Evolutionary conservation across 2,888 invertebrate genomes (phyloP), one percentile per base, ranked within the genome.

Genomic region (Lingula anatina): DNA sequence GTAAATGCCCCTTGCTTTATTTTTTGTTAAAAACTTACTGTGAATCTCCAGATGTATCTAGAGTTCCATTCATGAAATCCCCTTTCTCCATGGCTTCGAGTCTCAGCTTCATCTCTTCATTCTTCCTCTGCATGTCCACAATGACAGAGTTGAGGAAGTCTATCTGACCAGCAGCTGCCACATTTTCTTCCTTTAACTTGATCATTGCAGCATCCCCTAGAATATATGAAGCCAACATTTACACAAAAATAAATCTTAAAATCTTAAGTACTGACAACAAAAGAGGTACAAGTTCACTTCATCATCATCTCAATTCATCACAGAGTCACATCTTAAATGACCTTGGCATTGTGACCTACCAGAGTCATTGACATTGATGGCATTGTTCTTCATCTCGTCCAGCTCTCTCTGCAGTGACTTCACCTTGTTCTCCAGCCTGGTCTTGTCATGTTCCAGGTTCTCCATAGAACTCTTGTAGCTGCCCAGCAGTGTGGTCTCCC

Each of bases 131-230:
- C 86, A 95, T 89, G 70, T 95, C 95, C 26, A 91, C 92, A 64
- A 97, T 96, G 61, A 97, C 93, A 7, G 94, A 90, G 80, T 97
- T 95, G 27, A 97, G 82, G 79, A 97, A 96, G 64, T 88, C 87
- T 24, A 80, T 69, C 75, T 80, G 65, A 40, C 57, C 53, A 20
- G 59, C 47, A n/a, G 57, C 55, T 9, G 55, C 37, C 18, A 59
- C 56, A 37, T 59, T 62, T n/a, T 68, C 69, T 38, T 64, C 59
- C 50, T 58, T 60, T 36, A 66, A 47, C 39, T 58, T 53, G n/a
- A 54, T 44, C 12, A 61, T 52, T 0, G 52, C 44, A n/a, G 53
- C 45, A 49, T 60, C 61, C 23, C 53, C 53, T 35, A 23, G 23
- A 41, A n/a, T n/a, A n/a, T n/a, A 38, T 15, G 15, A 12, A 31